Conservation (phyloP, 2,888 invertebrate genomes). For the Pheosia gnoma region DNA sequence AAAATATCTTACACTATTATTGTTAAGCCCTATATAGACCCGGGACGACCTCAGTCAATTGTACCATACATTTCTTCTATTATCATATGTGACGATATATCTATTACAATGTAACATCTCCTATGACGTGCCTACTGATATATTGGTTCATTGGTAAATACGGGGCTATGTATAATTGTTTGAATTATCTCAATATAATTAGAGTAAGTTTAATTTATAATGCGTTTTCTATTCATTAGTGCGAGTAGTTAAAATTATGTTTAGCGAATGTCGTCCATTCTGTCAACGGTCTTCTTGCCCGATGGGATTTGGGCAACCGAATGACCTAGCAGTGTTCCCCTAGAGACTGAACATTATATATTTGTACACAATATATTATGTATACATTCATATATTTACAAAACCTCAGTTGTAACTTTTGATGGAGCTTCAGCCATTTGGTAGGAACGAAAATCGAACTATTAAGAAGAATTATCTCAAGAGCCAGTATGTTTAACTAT, state of each 20-base stretch:
- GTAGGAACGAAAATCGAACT: background rate
- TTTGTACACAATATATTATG: conserved; percentile 25
- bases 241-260: conserved; percentile 23
- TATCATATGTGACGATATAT: too few species aligned
- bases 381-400: conserved; percentile 34
- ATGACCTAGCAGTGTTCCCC: conserved; percentile 57
- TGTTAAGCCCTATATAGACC: too few species aligned
- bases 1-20: too few species aligned
- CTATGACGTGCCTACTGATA: too few species aligned
- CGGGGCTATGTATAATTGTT: conserved; percentile 21
- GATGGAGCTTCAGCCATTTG: conserved; percentile 12
- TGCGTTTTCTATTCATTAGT: conserved; percentile 44
- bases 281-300: conserved; percentile 70
- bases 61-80: too few species aligned
- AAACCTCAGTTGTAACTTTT: conserved; percentile 20
- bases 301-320: conserved; percentile 70
- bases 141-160: too few species aligned
- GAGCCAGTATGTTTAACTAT: too few species aligned
- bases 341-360: conserved; percentile 57
- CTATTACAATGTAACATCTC: too few species aligned
- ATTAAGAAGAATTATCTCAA: too few species aligned
- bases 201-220: conserved; percentile 33
- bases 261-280: conserved; percentile 26
- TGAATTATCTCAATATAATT: conserved; percentile 37
- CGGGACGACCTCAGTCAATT: too few species aligned